These are phyloP conservation scores for Glandiceps talaboti DNA, from an alignment of 53 echinoderm and acorn worm species.

Conservation along the genomic window DNA sequence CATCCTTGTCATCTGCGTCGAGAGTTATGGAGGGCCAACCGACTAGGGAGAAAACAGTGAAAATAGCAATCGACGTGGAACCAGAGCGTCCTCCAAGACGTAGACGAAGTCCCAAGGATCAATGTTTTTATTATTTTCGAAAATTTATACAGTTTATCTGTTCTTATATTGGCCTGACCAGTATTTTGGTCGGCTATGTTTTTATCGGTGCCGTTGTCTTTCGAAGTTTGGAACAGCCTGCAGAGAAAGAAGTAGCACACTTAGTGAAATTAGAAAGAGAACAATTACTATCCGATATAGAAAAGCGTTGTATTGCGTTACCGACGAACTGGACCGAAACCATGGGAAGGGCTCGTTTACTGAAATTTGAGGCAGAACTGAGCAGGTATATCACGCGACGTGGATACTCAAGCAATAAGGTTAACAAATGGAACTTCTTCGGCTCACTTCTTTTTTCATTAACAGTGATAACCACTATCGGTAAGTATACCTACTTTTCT, in stretches of 20 bases:
- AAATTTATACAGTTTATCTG: constrained; percentile 71
- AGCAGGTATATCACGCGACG: background rate
- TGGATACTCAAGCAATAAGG: background rate
- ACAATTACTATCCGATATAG: constrained; percentile 40
- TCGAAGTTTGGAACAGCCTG: constrained; percentile 46
- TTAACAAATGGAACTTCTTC: constrained; percentile 81
- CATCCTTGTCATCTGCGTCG: no score
- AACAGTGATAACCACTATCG: constrained; percentile 90
- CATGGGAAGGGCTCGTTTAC: background rate
- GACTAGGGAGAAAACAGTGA: constrained; percentile 13
- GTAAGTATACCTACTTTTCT: constrained; percentile 48
- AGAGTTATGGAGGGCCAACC: constrained; percentile 3
- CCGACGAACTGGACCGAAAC: constrained; percentile 46
- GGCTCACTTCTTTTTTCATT: constrained; percentile 91
- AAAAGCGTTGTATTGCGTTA: constrained; percentile 3
- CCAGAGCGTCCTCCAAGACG: constrained; percentile 15
- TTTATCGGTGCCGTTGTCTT: constrained; percentile 81
- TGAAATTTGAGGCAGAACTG: background rate
- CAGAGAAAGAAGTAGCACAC: constrained; percentile 30
- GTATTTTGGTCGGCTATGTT: constrained; percentile 75
- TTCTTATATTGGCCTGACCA: constrained; percentile 89
- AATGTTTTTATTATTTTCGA: constrained; percentile 66
- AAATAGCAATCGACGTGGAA: constrained; percentile 18
- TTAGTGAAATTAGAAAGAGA: constrained; percentile 36
- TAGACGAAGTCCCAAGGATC: constrained; percentile 21